Conservation (phyloP, 2,113 vertebrate genomes). For the Oncorhynchus nerka region DNA sequence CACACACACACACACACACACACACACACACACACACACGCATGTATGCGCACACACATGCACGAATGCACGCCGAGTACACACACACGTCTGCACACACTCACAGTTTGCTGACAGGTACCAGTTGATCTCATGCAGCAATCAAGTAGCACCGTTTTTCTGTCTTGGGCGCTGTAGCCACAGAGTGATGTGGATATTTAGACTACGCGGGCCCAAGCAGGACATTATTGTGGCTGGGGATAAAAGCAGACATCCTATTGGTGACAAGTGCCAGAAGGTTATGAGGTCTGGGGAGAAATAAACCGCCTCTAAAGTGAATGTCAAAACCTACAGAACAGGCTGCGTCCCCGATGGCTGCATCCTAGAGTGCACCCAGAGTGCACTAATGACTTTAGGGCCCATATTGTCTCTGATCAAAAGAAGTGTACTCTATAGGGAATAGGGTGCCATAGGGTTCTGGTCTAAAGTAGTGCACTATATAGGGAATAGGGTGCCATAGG, state of each 20-base stretch:
- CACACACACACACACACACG: neutral
- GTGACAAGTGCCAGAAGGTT: neutral
- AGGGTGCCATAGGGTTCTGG: too few relatives aligned
- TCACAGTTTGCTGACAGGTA: neutral
- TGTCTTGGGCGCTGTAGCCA: neutral
- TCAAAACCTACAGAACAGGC: neutral
- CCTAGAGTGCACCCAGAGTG: too few relatives aligned
- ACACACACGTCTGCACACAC: neutral
- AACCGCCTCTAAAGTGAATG: neutral
- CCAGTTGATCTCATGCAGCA: neutral
- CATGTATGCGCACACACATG: neutral
- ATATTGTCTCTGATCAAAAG: too few relatives aligned
- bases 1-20: neutral
- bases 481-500: too few relatives aligned
- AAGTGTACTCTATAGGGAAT: too few relatives aligned
- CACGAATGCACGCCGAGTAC: neutral
- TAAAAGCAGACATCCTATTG: neutral
- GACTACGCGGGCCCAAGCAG: neutral
- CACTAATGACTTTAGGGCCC: too few relatives aligned
- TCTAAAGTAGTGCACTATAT: too few relatives aligned
- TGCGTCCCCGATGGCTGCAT: neutral
- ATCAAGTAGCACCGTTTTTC: neutral
- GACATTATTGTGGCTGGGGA: neutral
- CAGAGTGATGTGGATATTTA: neutral
- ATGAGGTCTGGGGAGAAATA: neutral